Conservation (phyloP, 2,888 invertebrate genomes). For the Chymomyza caudatula region DNA sequence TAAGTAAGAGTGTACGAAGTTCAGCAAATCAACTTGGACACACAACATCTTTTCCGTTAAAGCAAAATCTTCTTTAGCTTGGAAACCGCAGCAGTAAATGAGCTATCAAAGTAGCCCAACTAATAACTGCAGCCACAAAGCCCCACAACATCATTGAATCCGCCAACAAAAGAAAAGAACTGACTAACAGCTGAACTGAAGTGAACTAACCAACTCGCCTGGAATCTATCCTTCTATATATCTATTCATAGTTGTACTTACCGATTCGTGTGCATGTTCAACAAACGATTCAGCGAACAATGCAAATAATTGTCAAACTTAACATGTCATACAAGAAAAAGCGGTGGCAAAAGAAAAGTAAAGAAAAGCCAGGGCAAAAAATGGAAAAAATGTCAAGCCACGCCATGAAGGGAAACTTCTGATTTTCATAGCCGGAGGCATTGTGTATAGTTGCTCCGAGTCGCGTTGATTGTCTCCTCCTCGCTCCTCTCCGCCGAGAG, state of each 20-base stretch:
- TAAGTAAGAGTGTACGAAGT: too few species aligned
- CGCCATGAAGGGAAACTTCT: slow-evolving; percentile 56
- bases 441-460: neutral
- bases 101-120: neutral
- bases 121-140: neutral
- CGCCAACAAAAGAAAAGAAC: neutral
- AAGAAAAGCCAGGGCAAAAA: slow-evolving; percentile 1
- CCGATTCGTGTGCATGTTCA: slow-evolving; percentile 66
- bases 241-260: slow-evolving; percentile 46
- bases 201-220: slow-evolving; percentile 33
- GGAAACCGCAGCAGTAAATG: slow-evolving; percentile 7
- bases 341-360: slow-evolving; percentile 1
- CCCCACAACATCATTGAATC: neutral
- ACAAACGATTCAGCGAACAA: slow-evolving; percentile 66
- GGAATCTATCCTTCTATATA: slow-evolving; percentile 17
- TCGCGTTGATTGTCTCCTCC: slow-evolving; percentile 58
- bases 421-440: slow-evolving; percentile 58
- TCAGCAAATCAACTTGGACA: too few species aligned
- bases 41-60: neutral
- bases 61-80: slow-evolving; percentile 21
- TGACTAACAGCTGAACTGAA: slow-evolving; percentile 32
- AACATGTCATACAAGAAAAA: slow-evolving; percentile 47
- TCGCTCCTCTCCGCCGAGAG: slow-evolving; percentile 5
- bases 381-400: slow-evolving; percentile 16
- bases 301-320: slow-evolving; percentile 72